phyloP scores from a whole-genome alignment of 1,140 invertebrate genomes.

The Papilio xuthus region DNA sequence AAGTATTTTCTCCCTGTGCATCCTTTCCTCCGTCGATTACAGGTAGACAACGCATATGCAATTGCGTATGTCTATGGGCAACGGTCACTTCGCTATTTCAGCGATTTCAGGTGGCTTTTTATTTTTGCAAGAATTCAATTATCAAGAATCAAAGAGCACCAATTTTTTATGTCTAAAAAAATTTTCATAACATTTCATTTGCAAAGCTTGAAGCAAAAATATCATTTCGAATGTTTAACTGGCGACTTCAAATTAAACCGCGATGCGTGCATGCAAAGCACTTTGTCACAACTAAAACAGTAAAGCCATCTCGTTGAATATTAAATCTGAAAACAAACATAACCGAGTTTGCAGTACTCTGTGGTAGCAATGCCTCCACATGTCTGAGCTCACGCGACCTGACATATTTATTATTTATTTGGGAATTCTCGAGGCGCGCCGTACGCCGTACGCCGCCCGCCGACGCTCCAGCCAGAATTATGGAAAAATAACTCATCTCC shows the following conservation, averaged over 20 bases:
- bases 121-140: too few species aligned
- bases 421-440: slow-evolving; percentile 68
- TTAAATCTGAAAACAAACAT: slow-evolving; percentile 63
- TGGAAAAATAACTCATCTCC: slow-evolving; percentile 80
- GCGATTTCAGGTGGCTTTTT: too few species aligned
- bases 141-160: too few species aligned
- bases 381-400: slow-evolving; percentile 51
- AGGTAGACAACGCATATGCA: too few species aligned
- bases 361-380: slow-evolving; percentile 39
- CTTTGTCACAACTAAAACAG: slow-evolving; percentile 42
- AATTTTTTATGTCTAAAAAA: too few species aligned
- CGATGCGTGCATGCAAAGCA: slow-evolving; percentile 16
- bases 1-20: too few species aligned
- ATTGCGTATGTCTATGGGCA: too few species aligned
- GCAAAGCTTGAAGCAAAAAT: not conserved
- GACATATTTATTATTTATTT: slow-evolving; percentile 81
- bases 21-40: too few species aligned
- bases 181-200: not conserved
- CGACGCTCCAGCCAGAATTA: slow-evolving; percentile 61
- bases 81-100: too few species aligned
- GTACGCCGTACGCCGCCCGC: slow-evolving; percentile 47
- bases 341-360: slow-evolving; percentile 49
- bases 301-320: slow-evolving; percentile 58
- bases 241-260: slow-evolving; percentile 37
- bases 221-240: not conserved